Evolutionary conservation across 1,140 invertebrate species (phyloP).

Genomic region (Anastrepha obliqua): DNA sequence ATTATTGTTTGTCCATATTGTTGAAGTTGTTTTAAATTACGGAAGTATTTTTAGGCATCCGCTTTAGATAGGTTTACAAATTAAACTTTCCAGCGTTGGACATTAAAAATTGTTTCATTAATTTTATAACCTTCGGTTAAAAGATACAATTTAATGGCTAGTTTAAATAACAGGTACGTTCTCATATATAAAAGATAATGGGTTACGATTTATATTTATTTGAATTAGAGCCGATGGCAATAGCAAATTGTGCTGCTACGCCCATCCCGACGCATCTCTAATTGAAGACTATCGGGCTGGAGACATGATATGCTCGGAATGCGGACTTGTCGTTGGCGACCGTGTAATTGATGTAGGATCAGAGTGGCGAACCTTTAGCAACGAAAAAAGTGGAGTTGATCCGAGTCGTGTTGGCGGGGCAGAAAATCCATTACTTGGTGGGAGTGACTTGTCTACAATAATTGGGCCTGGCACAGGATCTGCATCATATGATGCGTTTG

Average conservation of each 20-base stretch:
- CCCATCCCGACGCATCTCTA: slow-evolving; percentile 95
- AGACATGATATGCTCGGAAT: slow-evolving; percentile 99
- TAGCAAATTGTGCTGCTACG: slow-evolving; percentile 90
- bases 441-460: slow-evolving; percentile 97
- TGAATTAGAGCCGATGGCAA: slow-evolving; percentile 63
- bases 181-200: background rate
- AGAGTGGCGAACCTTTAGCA: slow-evolving; percentile 99
- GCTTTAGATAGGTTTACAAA: too few species aligned
- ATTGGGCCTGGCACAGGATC: slow-evolving; percentile 94
- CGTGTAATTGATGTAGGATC: slow-evolving; percentile 99
- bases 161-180: background rate
- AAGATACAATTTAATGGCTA: background rate
- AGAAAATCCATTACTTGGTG: slow-evolving; percentile 96
- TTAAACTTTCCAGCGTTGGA: too few species aligned
- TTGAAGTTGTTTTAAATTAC: too few species aligned
- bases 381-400: slow-evolving; percentile 97
- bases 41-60: too few species aligned
- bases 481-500: slow-evolving; percentile 87
- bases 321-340: slow-evolving; percentile 98
- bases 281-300: slow-evolving; percentile 99
- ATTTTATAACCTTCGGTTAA: too few species aligned
- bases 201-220: background rate
- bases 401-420: slow-evolving; percentile 98
- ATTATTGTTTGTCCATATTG: too few species aligned
- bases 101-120: too few species aligned